Percentiles rank a stretch among this genome's conserved stretches.
These are phyloP conservation scores for Lasius platythorax DNA, from an alignment of 2,888 invertebrate species.

Conservation along the genomic window DNA sequence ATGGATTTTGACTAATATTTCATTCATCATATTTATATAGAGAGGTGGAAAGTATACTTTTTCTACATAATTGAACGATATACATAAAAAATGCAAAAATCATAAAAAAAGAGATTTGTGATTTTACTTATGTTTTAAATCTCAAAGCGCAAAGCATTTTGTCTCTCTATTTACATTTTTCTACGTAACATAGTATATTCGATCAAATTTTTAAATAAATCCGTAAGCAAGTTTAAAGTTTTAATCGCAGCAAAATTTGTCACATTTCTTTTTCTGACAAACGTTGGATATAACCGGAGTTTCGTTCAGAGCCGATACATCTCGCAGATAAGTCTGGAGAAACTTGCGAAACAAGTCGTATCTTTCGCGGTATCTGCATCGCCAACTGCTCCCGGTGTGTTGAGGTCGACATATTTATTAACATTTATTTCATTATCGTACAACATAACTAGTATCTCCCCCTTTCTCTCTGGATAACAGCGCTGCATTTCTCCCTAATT, in stretches of 20 bases:
- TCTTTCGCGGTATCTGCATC: conserved; percentile 61
- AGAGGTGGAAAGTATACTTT: neutral
- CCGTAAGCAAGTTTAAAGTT: conserved; percentile 37
- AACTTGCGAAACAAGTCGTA: conserved; percentile 60
- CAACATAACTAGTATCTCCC: neutral
- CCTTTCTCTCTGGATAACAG: neutral
- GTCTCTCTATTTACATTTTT: conserved; percentile 10
- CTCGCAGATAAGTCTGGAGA: conserved; percentile 58
- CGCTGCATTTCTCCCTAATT: conserved; percentile 45
- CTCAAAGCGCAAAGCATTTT: neutral
- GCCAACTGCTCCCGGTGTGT: conserved; percentile 22
- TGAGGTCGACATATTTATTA: conserved; percentile 49
- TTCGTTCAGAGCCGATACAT: conserved; percentile 60
- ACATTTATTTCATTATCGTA: conserved; percentile 54
- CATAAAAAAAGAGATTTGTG: neutral
- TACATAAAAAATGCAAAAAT: conserved; percentile 20
- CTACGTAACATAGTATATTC: neutral
- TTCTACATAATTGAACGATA: neutral
- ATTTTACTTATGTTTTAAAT: neutral
- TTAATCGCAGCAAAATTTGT: conserved; percentile 47
- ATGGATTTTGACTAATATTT: conserved; percentile 22
- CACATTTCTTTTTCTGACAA: conserved; percentile 38
- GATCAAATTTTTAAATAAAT: conserved; percentile 36
- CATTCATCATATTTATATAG: neutral
- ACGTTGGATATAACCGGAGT: conserved; percentile 37